Conservation (phyloP, 1,140 invertebrate species). For the Sinella curviseta region DNA sequence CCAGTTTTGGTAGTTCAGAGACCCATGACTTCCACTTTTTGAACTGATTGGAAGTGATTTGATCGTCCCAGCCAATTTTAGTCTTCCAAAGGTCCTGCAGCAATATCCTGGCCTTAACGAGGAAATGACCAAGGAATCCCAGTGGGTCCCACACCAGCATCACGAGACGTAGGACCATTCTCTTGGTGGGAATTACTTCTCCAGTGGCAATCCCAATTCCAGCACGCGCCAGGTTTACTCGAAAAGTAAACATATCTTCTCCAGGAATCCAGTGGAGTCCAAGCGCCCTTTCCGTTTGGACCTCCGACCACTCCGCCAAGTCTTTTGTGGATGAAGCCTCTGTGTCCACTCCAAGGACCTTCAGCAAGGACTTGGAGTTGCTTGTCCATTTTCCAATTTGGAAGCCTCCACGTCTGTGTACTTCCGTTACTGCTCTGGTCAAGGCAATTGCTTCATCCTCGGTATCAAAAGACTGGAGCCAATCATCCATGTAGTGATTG, state of each 20-base stretch:
- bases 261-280: slow-evolving; percentile 29
- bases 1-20: not conserved
- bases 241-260: slow-evolving; percentile 30
- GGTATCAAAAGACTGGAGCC: slow-evolving; percentile 20
- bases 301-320: not conserved
- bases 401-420: slow-evolving; percentile 35
- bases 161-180: slow-evolving; percentile 25
- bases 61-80: slow-evolving; percentile 40
- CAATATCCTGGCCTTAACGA: slow-evolving; percentile 33
- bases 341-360: not conserved
- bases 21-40: slow-evolving; percentile 30
- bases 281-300: slow-evolving; percentile 9
- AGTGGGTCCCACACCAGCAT: slow-evolving; percentile 49
- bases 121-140: slow-evolving; percentile 33
- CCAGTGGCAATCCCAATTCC: not conserved
- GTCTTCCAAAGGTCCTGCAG: slow-evolving; percentile 38
- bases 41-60: not conserved
- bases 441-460: slow-evolving; percentile 34
- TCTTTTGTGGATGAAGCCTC: not conserved
- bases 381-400: slow-evolving; percentile 36
- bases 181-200: slow-evolving; percentile 20
- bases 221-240: not conserved
- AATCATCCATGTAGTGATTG: slow-evolving; percentile 48
- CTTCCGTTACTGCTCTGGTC: not conserved
- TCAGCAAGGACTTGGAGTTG: slow-evolving; percentile 19